Conservation (phyloP, 2,113 vertebrate species). For the Maccullochella peelii region DNA sequence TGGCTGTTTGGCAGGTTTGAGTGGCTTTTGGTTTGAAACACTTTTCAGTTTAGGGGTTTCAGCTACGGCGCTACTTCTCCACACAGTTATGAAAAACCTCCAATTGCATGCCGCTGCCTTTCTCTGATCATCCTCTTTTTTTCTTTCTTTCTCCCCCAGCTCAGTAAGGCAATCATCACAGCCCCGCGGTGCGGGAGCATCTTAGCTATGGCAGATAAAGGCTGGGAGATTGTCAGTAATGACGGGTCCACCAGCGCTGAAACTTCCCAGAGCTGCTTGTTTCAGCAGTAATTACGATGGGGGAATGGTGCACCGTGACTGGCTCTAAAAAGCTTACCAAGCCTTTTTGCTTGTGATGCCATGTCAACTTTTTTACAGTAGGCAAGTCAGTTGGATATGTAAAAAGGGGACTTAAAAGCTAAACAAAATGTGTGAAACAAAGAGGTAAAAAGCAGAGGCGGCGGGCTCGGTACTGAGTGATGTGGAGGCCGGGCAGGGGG, state of each 20-base stretch:
- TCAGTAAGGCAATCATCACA: slow-evolving; percentile 70
- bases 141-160: slow-evolving; percentile 17
- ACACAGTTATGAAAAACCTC: slow-evolving; percentile 49
- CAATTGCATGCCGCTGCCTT: slow-evolving; percentile 24
- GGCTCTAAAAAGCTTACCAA: slow-evolving; percentile 72
- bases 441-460: slow-evolving; percentile 49
- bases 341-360: slow-evolving; percentile 69
- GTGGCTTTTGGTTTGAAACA: slow-evolving; percentile 60
- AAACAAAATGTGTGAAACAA: slow-evolving; percentile 68
- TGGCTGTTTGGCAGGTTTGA: slow-evolving; percentile 60
- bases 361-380: slow-evolving; percentile 61
- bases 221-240: slow-evolving; percentile 77
- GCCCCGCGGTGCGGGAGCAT: slow-evolving; percentile 38
- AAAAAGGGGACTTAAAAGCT: slow-evolving; percentile 58
- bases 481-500: not conserved
- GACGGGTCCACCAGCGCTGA: slow-evolving; percentile 65
- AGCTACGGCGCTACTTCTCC: slow-evolving; percentile 24
- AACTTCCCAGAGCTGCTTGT: slow-evolving; percentile 78
- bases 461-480: slow-evolving; percentile 14
- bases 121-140: slow-evolving; percentile 47
- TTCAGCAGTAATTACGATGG: slow-evolving; percentile 78
- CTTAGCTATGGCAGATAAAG: slow-evolving; percentile 76
- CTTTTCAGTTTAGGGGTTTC: slow-evolving; percentile 59
- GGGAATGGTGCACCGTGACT: slow-evolving; percentile 63
- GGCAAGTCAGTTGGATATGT: slow-evolving; percentile 35